A percentile compares a stretch with the other conserved stretches of the same genome.
Evolutionary conservation across 2,888 invertebrate genomes (phyloP).

Genomic region (Dioctria linearis): DNA sequence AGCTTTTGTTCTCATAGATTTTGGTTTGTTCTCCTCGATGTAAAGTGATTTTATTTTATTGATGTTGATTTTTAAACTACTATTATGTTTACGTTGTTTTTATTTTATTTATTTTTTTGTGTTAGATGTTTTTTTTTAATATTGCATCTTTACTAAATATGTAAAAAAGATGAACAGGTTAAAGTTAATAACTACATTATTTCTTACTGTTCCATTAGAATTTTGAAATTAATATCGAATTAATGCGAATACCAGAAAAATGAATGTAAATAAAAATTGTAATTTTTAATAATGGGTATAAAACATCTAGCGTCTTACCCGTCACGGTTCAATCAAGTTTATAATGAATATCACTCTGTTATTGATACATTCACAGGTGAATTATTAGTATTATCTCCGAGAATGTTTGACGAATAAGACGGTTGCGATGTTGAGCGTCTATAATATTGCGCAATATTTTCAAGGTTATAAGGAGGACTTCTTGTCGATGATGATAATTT

Average conservation of each 20-base stretch:
- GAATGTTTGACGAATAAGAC: constrained; percentile 72
- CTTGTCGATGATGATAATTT: constrained; percentile 73
- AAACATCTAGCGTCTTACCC: constrained; percentile 51
- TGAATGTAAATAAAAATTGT: constrained; percentile 18
- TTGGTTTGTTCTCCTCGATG: constrained; percentile 38
- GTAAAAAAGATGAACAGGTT: constrained; percentile 25
- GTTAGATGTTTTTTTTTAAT: constrained; percentile 37
- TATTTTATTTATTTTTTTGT: constrained; percentile 26
- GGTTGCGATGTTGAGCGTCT: constrained; percentile 59
- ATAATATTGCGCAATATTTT: constrained; percentile 67
- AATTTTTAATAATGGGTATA: constrained; percentile 23
- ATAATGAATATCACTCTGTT: constrained; percentile 41
- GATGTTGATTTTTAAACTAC: constrained; percentile 29
- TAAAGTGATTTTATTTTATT: neutral
- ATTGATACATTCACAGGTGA: constrained; percentile 63
- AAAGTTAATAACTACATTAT: constrained; percentile 33
- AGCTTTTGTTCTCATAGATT: constrained; percentile 36
- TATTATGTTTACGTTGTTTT: neutral
- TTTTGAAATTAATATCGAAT: constrained; percentile 47
- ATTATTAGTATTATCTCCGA: constrained; percentile 69
- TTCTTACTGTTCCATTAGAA: constrained; percentile 36
- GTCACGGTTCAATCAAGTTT: constrained; percentile 13
- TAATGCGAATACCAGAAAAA: constrained; percentile 34
- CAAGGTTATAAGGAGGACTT: constrained; percentile 73
- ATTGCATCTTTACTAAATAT: constrained; percentile 25